Evolutionary conservation across 1,140 invertebrate genomes (phyloP).

Genomic region (Pseudomyrmex concolor): DNA sequence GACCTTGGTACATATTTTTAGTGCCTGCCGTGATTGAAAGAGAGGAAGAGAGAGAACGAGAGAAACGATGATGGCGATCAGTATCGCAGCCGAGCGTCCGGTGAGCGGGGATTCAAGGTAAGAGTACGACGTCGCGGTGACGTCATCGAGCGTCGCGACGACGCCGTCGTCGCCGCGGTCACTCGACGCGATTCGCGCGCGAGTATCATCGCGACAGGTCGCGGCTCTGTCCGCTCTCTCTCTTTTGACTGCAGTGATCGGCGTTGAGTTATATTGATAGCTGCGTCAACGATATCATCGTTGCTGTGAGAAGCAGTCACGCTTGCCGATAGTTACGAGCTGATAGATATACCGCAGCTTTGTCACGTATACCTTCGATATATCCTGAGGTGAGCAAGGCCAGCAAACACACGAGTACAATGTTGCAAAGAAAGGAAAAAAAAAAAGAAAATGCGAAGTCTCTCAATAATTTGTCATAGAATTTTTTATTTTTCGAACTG

Average conservation of each 20-base stretch:
- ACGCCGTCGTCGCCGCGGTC: conserved; percentile 6
- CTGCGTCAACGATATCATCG: not conserved
- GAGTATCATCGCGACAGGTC: conserved; percentile 21
- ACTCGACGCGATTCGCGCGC: conserved; percentile 3
- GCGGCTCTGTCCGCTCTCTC: conserved; percentile 9
- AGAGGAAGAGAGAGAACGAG: conserved; percentile 34
- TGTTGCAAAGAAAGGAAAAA: not conserved
- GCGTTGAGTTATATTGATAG: not conserved
- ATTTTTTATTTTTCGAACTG: too few relatives aligned
- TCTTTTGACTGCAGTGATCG: not conserved
- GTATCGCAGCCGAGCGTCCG: conserved; percentile 29
- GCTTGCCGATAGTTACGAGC: conserved; percentile 15
- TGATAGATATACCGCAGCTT: not conserved
- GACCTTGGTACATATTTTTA: conserved; percentile 61
- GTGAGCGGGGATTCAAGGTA: conserved; percentile 54
- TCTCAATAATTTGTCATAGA: too few relatives aligned
- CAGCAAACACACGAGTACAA: not conserved
- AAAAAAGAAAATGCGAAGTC: too few relatives aligned
- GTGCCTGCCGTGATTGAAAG: conserved; percentile 18
- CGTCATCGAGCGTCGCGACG: conserved; percentile 52
- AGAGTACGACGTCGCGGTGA: conserved; percentile 49
- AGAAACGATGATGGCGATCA: conserved; percentile 33
- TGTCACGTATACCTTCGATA: conserved; percentile 4
- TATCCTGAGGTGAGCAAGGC: conserved; percentile 39
- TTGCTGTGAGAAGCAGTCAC: not conserved